Evolutionary conservation across 2,113 vertebrate genomes (phyloP), one percentile per base, ranked within the genome.

Genomic region (Vulpes vulpes): DNA sequence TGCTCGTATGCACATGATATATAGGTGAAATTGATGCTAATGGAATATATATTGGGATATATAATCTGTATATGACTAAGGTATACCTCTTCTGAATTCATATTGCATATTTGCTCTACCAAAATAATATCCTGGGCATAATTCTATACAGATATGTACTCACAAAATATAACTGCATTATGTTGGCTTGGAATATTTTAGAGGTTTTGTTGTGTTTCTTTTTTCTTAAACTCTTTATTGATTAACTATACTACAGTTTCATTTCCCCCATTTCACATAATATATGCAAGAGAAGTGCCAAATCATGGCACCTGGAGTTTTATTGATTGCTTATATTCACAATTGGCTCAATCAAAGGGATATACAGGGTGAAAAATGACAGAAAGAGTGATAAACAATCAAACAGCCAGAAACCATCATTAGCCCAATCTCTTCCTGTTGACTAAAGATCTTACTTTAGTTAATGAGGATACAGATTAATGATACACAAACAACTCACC

Each of bases 381-480:
- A 93, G 95, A 97, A 95, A 85, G 53, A 91, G 17, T 49, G 19
- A 97, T 89, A 98, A 96, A 97, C 93, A 97, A 94, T 95, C 96
- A 92, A 95, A 93, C 91, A 96, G 91, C 93, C 96, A 97, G 94
- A 95, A 98, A 94, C 76, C 88, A 96, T 98, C 96, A 96, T 96
- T 98, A 96, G 93, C 93, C 76, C 78, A 85, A 84, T 83, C 49
- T 89, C 85, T 96, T 96, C 85, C 94, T 97, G 89, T 97, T 96
- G 93, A 98, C 93, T 96, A 91, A 96, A 96, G 88, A 97, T 95
- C 94, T 97, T 96, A 90, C 87, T 98, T 97, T 88, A 76, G 81
- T 88, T 98, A 98, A 97, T 4, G 0, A 98, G 93, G 88, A 53
- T 94, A 30, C 78, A 92, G 91, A 97, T 97, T 97, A 96, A 98